Evolutionary conservation across 2,797 vertebrate genomes (phyloP).

Genomic region (Pangasius mekongensis): DNA sequence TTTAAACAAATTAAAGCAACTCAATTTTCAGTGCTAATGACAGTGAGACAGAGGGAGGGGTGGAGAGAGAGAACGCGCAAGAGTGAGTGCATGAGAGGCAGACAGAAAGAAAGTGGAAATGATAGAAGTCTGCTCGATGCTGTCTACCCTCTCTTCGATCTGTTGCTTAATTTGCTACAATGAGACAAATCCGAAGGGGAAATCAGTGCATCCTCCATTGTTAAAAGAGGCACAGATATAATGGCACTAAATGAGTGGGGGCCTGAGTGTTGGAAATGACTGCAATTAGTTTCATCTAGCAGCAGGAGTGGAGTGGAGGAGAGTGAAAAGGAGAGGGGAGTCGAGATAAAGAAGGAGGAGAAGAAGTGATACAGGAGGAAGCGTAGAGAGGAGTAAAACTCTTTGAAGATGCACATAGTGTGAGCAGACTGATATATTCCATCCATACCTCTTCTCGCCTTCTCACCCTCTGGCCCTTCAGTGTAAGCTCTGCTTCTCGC

Average conservation of each 20-base stretch:
- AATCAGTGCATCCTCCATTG: constrained; percentile 46
- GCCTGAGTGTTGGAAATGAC: constrained; percentile 38
- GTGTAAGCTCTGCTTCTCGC: constrained; percentile 51
- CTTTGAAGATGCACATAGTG: constrained; percentile 41
- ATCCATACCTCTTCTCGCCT: constrained; percentile 46
- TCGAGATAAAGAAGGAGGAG: not conserved
- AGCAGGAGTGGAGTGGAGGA: constrained; percentile 24
- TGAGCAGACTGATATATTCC: constrained; percentile 37
- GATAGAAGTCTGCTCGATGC: constrained; percentile 12
- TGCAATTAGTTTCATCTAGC: constrained; percentile 43
- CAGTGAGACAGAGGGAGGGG: not conserved
- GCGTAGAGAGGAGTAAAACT: constrained; percentile 25
- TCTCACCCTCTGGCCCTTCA: constrained; percentile 55
- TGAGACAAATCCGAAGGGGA: constrained; percentile 51
- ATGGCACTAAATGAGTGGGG: constrained; percentile 52
- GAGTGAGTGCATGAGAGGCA: not conserved
- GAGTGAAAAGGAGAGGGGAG: not conserved
- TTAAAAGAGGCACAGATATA: constrained; percentile 54
- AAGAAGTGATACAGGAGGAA: constrained; percentile 17
- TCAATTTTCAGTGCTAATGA: constrained; percentile 41
- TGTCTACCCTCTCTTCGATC: constrained; percentile 35
- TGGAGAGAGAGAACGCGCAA: not conserved
- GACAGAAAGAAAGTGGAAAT: not conserved
- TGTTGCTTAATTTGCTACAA: constrained; percentile 47
- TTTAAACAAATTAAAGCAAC: constrained; percentile 33